Evolutionary conservation across 1,140 invertebrate species (phyloP), one percentile per base, ranked within the genome.

Genomic region (Dinoponera quadriceps): DNA sequence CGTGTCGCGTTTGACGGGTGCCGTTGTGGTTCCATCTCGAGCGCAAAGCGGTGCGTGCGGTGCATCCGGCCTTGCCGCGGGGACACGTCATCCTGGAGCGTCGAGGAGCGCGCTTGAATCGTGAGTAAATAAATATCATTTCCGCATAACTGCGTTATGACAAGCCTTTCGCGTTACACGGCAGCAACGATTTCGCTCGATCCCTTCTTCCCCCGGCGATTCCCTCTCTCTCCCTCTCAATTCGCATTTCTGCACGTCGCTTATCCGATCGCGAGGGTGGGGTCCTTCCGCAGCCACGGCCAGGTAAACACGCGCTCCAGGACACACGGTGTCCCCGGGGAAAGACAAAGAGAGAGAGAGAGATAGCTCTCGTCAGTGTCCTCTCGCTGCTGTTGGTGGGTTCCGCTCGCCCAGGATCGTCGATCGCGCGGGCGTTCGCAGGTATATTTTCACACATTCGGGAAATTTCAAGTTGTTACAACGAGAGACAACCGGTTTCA

Each of bases 1-100:
- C 74, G 83, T 89, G 84, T 90, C 89, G 83, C 84, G 86, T 91
- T 91, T 91, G 89, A 90, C 89, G 89, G 88, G 71, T 85, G 83
- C 81, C 57, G 89, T 90, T 57, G 72, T 87, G 89, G 72, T 85
- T 84, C 80, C 89, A 87, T 80, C 82, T 65, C 80, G 65, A 60
- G 16, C 73, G 72, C 57, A 63, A 82, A 89, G 87, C 82, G 74
- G 49, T 68, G 44, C 48, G 63, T 66, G 82, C 33, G 68, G 57
- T 60, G 25, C 62, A 16, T 59, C 18, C 51, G 81, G 49, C 63
- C 68, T 86, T 51, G 27, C 81, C 29, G 44, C 33, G 65, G 27
- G 44, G 38, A 72, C 63, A 22, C 27, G 18, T 51, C 27, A 71
- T 87, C 82, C 85, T 78, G 85, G 74, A 84, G 72, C 38, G 55